A percentile compares a stretch with the other conserved stretches of the same genome.
Conservation (phyloP, 2,888 invertebrate genomes). For the Spatulosminthurus flaviceps region DNA sequence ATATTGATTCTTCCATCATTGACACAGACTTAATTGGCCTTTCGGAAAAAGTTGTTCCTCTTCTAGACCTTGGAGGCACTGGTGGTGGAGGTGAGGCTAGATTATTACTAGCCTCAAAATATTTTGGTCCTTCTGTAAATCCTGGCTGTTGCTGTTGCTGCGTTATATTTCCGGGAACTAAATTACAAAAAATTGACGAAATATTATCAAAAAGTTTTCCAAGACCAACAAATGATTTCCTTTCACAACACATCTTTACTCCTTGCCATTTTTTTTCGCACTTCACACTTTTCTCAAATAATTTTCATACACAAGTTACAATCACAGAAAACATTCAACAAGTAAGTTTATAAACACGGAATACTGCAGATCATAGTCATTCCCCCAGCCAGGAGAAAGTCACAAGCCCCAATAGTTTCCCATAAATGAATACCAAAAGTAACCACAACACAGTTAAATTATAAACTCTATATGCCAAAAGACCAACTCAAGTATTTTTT, state of each 20-base stretch:
- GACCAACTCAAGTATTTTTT: background rate
- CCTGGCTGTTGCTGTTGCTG: constrained; percentile 2
- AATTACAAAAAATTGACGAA: background rate
- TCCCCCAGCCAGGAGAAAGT: no score
- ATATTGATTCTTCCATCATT: constrained; percentile 21
- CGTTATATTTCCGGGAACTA: constrained; percentile 40
- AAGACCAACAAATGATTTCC: background rate
- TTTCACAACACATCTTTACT: constrained; percentile 1
- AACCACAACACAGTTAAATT: background rate
- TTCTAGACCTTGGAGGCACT: constrained; percentile 61
- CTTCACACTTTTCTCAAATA: background rate
- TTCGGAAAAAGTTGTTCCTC: constrained; percentile 41
- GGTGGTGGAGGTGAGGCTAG: constrained; percentile 56
- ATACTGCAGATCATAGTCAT: no score
- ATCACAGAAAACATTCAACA: no score
- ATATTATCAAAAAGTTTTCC: constrained; percentile 4
- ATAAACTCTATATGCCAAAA: background rate
- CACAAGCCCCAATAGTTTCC: no score
- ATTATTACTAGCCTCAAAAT: constrained; percentile 14
- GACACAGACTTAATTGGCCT: background rate
- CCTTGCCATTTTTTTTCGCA: background rate
- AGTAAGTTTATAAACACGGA: no score
- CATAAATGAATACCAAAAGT: no score
- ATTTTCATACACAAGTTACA: no score
- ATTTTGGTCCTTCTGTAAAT: constrained; percentile 9